Evolutionary conservation across 2,797 vertebrate species (phyloP).

Genomic region (Pelochelys cantorii): DNA sequence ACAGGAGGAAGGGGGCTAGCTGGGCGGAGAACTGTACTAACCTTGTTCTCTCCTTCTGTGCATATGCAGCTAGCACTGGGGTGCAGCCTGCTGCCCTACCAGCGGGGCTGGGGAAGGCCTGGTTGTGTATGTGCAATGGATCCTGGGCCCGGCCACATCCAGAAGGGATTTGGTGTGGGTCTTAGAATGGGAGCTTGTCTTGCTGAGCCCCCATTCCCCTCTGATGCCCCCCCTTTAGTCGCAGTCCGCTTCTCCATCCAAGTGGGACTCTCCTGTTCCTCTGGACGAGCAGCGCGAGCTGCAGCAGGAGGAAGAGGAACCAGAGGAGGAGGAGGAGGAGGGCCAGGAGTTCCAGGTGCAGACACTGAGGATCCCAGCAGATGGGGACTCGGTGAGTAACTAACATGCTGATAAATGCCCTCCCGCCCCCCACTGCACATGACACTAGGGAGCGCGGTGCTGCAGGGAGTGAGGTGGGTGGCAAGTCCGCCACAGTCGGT

Average conservation of each 20-base stretch:
- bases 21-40: background rate
- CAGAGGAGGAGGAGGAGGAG: background rate
- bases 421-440: no score
- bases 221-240: background rate
- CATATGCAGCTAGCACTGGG: background rate
- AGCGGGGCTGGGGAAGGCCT: background rate
- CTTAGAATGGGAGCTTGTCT: background rate
- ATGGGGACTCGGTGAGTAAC: background rate
- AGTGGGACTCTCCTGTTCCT: background rate
- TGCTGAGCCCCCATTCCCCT: background rate
- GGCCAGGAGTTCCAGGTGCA: background rate
- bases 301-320: background rate
- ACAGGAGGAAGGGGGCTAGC: no score
- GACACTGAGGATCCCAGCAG: background rate
- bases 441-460: no score
- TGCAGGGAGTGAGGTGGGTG: no score
- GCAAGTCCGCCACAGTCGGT: no score
- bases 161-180: background rate
- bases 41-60: background rate
- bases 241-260: background rate
- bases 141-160: background rate
- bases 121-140: background rate
- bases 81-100: background rate
- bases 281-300: background rate
- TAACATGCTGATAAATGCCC: background rate